phyloP scores from a whole-genome alignment of 2,888 invertebrate genomes.

The Dione vanillae region DNA sequence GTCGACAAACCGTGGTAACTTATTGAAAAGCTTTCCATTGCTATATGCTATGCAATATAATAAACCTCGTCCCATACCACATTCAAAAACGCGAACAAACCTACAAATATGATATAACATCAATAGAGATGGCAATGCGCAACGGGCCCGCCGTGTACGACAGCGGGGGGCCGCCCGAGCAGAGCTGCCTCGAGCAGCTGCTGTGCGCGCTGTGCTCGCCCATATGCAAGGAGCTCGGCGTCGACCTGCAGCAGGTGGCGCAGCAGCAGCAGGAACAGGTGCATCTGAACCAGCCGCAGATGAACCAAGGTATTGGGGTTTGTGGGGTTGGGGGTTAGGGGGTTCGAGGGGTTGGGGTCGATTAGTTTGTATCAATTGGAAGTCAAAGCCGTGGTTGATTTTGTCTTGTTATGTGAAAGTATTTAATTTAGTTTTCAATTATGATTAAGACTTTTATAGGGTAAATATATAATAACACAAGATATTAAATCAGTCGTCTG shows the following conservation, averaged over 20 bases:
- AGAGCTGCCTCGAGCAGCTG: slow-evolving; percentile 74
- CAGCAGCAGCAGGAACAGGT: slow-evolving; percentile 71
- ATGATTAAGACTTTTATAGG: too few species aligned
- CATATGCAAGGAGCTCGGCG: slow-evolving; percentile 79
- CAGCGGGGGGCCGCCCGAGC: slow-evolving; percentile 63
- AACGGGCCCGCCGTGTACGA: slow-evolving; percentile 66
- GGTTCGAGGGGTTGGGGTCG: not conserved
- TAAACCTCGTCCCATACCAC: too few species aligned
- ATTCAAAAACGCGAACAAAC: too few species aligned
- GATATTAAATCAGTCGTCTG: too few species aligned
- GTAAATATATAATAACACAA: too few species aligned
- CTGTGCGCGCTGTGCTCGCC: slow-evolving; percentile 78
- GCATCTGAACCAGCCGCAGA: slow-evolving; percentile 66
- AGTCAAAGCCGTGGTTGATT: too few species aligned
- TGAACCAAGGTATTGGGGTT: slow-evolving; percentile 49
- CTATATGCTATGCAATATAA: too few species aligned
- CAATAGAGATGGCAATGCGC: slow-evolving; percentile 75
- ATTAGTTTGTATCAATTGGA: not conserved
- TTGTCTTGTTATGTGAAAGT: too few species aligned
- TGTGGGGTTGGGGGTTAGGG: not conserved
- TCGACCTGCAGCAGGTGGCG: slow-evolving; percentile 68
- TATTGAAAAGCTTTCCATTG: too few species aligned
- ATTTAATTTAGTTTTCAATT: too few species aligned
- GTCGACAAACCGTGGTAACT: too few species aligned
- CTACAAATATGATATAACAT: too few species aligned